These are phyloP conservation scores for Prinia subflava DNA, from an alignment of 2,113 vertebrate genomes.

Conservation along the genomic window DNA sequence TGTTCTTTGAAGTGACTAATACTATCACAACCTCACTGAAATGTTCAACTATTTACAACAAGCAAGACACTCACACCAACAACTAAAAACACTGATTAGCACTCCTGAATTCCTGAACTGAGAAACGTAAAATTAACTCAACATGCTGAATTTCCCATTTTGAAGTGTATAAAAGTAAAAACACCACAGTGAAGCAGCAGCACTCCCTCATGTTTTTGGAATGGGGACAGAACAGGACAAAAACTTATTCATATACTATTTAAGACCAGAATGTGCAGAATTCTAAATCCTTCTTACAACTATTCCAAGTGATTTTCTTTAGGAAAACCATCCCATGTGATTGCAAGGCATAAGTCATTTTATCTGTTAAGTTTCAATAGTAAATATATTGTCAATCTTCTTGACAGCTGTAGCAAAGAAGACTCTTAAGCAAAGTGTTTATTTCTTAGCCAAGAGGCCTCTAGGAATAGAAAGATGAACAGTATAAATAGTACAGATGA, in stretches of 20 bases:
- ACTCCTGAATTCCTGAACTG: not conserved
- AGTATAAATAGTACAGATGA: not conserved
- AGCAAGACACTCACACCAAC: not conserved
- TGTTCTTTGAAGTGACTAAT: not conserved
- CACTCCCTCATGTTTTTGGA: not conserved
- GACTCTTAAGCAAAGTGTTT: not conserved
- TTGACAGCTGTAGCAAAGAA: not conserved
- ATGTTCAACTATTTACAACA: not conserved
- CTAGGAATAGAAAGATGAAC: not conserved
- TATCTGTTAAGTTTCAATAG: not conserved
- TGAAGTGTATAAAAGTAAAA: not conserved
- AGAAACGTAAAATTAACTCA: not conserved
- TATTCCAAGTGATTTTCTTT: not conserved
- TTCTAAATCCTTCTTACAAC: not conserved
- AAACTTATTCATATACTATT: not conserved
- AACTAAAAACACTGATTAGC: not conserved
- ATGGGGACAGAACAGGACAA: not conserved
- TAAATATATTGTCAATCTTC: constrained; percentile 26
- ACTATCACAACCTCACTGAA: not conserved
- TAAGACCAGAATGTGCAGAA: not conserved
- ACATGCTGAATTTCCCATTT: not conserved
- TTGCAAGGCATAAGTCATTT: not conserved
- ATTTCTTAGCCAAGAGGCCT: not conserved
- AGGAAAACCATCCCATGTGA: not conserved
- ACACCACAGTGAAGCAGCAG: not conserved